Conservation (phyloP, 2,888 invertebrate genomes). For the Archips xylosteana region DNA sequence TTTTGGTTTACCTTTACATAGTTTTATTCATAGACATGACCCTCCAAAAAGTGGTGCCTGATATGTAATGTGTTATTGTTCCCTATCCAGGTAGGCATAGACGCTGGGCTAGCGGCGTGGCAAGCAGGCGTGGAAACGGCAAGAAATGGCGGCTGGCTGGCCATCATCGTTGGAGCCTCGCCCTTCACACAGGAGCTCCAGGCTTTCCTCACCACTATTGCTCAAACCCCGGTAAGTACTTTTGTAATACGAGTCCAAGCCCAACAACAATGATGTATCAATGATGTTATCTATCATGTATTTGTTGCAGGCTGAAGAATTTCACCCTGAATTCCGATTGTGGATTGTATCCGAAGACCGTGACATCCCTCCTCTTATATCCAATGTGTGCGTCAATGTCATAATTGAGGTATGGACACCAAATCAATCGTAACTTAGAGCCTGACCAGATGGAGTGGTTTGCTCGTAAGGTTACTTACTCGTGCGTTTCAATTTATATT, state of each 20-base stretch:
- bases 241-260: not conserved
- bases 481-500: no score
- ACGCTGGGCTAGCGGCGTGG: conserved; percentile 64
- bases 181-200: conserved; percentile 69
- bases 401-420: conserved; percentile 70
- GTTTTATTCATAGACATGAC: no score
- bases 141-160: conserved; percentile 67
- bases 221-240: conserved; percentile 46
- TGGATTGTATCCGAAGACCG: conserved; percentile 96
- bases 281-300: not conserved
- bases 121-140: conserved; percentile 57
- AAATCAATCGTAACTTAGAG: not conserved
- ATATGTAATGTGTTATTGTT: not conserved
- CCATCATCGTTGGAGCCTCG: conserved; percentile 69
- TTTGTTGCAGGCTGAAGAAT: conserved; percentile 60
- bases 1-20: no score
- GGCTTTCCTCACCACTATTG: conserved; percentile 59
- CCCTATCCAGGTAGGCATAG: conserved; percentile 65
- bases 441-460: no score
- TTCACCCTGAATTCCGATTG: conserved; percentile 81
- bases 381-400: conserved; percentile 91
- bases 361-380: conserved; percentile 90
- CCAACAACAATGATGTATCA: not conserved
- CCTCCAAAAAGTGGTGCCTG: not conserved
- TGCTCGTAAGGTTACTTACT: no score